Evolutionary conservation across 2,797 vertebrate species (phyloP), one percentile per base, ranked within the genome.

Genomic region (Acrocephalus scirpaceus): DNA sequence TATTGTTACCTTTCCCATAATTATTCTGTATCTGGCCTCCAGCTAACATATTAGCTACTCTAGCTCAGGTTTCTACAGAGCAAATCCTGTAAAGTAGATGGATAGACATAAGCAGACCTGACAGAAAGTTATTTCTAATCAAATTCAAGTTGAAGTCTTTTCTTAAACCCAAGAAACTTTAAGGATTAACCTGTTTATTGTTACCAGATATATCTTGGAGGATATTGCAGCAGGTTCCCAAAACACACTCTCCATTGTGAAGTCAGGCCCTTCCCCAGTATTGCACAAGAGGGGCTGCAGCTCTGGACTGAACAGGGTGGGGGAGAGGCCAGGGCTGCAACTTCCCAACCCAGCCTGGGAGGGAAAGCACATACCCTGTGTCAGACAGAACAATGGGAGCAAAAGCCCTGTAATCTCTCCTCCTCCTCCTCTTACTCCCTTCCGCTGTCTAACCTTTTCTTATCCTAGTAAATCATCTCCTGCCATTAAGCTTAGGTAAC

Each of bases 61-160:
- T n/a, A 83, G 57, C 42, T 93, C 84, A 56, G 44, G 48, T 88
- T 95, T 91, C 84, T 81, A 38, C 58, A 42, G 44, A 86, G 34
- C 16, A 92, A 85, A 88, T 80, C 75, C 88, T 48, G 26, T 60
- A 64, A 86, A 83, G 72, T 17, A 71, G 69, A 45, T 58, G 72
- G 54, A 82, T 29, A 81, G 65, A 94, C 93, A 84, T 56, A 76
- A 51, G 61, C 61, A 93, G 71, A 73, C 16, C 40, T 85, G 62
- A 85, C 91, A 90, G 66, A 27, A 75, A 78, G 76, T 88, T 91
- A 36, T 62, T 95, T 91, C 44, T 90, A 89, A 93, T 94, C 32
- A 95, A 96, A 96, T 83, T 71, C 77, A 84, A 88, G 69, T 70
- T 92, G 73, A 72, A 92, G n/a, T 70, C 50, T 94, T 91, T 88